phyloP scores from a whole-genome alignment of 2,113 vertebrate species.

The Tor tambroides region DNA sequence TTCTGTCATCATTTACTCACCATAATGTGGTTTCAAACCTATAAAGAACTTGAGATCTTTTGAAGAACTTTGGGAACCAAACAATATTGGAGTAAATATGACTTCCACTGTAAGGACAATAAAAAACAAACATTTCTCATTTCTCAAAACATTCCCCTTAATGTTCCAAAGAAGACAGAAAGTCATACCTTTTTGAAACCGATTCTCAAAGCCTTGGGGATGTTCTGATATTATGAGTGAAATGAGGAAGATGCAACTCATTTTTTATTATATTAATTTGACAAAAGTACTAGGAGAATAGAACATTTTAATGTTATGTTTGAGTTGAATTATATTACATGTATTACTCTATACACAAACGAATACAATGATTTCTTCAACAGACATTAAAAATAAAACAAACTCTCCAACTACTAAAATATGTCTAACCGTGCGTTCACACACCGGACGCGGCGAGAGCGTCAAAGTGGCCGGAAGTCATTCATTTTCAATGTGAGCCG shows the following conservation, averaged over 20 bases:
- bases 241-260: neutral
- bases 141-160: neutral
- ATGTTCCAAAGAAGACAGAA: neutral
- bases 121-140: neutral
- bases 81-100: neutral
- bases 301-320: no score
- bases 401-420: no score
- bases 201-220: no score
- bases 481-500: no score
- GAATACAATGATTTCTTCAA: no score
- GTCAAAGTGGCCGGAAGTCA: no score
- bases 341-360: constrained; percentile 35
- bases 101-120: neutral
- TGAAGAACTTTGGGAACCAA: neutral
- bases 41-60: neutral
- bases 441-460: no score
- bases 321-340: no score
- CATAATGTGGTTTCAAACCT: neutral
- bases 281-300: no score
- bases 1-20: neutral
- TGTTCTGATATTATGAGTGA: neutral
- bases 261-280: no score
- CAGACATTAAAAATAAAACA: no score
- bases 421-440: no score
- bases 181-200: neutral